Evolutionary conservation across 2,888 invertebrate species (phyloP), one percentile per base, ranked within the genome.

Genomic region (Amblyteles armatorius): DNA sequence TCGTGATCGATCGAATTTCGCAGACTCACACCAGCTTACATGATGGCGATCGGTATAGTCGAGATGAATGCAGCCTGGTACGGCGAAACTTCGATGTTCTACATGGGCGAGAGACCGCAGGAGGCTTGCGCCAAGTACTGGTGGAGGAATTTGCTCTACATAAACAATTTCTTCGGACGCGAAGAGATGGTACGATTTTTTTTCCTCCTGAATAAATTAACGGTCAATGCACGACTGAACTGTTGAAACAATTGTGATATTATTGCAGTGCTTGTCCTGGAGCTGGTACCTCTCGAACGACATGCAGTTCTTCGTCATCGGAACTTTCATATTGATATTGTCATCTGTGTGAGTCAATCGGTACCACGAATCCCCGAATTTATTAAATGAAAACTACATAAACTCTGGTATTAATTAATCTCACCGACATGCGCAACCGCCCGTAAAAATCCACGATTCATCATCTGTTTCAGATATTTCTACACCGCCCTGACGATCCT

Each of bases 81-180:
- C 74, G 91, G 90, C 2, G 89, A 93, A 74, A 91, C 91, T 0
- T 94, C 95, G 5, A 90, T 93, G 22, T 93, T 94, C 84, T 88
- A 92, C 81, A 90, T 92, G 69, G 87, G 87, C 13, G 95, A 95
- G 88, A 88, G 90, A 22, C 90, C 93, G 7, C 93, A 94, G 29
- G 91, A 92, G 0, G 85, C 90, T n/a, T 95, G 95, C 86, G 89
- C 92, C 1, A 94, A 94, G 85, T 94, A 94, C 87, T 95, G 95
- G 95, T 95, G 95, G 95, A 92, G 94, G 85, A 95, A 95, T 89
- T 65, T 95, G 3, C 88, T 95, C 2, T 95, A 95, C 88, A 94
- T 95, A 63, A 94, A 94, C 88, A 95, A 95, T 90, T 90, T 95
- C 2, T 95, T 91, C 85, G 91, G 92, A 4, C 92, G 94, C 78